phyloP scores from a whole-genome alignment of 1,140 invertebrate species.

The Macrosteles quadrilineatus region DNA sequence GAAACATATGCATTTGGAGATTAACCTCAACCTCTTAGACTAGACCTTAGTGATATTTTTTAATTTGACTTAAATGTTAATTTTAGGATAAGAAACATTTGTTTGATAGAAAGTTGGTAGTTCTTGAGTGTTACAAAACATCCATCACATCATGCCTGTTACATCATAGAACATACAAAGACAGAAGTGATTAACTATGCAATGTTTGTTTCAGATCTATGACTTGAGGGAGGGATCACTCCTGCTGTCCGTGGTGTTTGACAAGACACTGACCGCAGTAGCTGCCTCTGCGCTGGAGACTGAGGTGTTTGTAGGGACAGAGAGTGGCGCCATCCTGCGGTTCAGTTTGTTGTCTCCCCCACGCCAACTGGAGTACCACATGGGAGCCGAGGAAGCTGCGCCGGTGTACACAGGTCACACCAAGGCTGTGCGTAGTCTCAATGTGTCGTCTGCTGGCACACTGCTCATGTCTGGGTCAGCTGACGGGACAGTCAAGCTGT shows the following conservation, averaged over 20 bases:
- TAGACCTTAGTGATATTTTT: no score
- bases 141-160: no score
- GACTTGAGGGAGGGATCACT: slow-evolving; percentile 66
- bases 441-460: slow-evolving; percentile 66
- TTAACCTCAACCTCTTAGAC: no score
- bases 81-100: no score
- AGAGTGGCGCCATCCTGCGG: slow-evolving; percentile 67
- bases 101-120: no score
- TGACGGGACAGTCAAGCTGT: slow-evolving; percentile 72
- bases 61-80: no score
- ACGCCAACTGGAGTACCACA: slow-evolving; percentile 64
- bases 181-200: no score
- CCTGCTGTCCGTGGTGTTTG: slow-evolving; percentile 73
- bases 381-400: slow-evolving; percentile 53
- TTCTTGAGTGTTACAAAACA: no score
- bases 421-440: slow-evolving; percentile 66
- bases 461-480: slow-evolving; percentile 72
- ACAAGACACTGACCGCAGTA: slow-evolving; percentile 67
- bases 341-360: slow-evolving; percentile 66
- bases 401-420: slow-evolving; percentile 63
- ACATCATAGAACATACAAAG: no score
- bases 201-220: slow-evolving; percentile 58
- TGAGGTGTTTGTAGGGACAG: slow-evolving; percentile 70
- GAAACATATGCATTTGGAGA: no score
- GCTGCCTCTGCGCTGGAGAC: slow-evolving; percentile 70